Evolutionary conservation across 2,888 invertebrate species (phyloP).

Genomic region (Drosophila greeni): DNA sequence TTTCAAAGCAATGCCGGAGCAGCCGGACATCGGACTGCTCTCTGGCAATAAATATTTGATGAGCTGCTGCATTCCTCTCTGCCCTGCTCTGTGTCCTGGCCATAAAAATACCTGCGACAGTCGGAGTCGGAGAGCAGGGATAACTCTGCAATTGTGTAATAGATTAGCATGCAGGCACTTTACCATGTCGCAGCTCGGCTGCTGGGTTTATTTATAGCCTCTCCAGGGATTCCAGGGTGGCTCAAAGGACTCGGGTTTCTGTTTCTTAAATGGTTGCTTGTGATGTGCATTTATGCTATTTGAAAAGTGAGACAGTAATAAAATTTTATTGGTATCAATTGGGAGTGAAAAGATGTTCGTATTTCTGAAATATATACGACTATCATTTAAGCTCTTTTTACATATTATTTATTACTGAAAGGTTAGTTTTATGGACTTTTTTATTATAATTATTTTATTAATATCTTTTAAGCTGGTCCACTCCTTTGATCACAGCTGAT

Average conservation of each 20-base stretch:
- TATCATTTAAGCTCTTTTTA: not conserved
- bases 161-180: conserved; percentile 33
- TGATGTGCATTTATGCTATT: conserved; percentile 5
- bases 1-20: conserved; percentile 34
- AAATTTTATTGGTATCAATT: conserved; percentile 1
- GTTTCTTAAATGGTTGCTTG: conserved; percentile 1
- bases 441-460: not conserved
- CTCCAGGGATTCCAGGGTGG: conserved; percentile 1
- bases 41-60: conserved; percentile 36
- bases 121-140: conserved; percentile 10
- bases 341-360: not conserved
- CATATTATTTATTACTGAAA: not conserved
- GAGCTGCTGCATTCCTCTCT: conserved; percentile 28
- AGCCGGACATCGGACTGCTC: conserved; percentile 26
- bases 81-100: not conserved
- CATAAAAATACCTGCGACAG: conserved; percentile 28
- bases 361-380: not conserved
- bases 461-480: not conserved
- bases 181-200: conserved; percentile 10
- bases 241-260: not conserved
- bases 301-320: not conserved
- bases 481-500: conserved; percentile 5
- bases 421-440: not conserved
- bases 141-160: conserved; percentile 25
- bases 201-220: conserved; percentile 20